Conservation (phyloP, 2,888 invertebrate genomes). For the Strigamia crassipes region DNA sequence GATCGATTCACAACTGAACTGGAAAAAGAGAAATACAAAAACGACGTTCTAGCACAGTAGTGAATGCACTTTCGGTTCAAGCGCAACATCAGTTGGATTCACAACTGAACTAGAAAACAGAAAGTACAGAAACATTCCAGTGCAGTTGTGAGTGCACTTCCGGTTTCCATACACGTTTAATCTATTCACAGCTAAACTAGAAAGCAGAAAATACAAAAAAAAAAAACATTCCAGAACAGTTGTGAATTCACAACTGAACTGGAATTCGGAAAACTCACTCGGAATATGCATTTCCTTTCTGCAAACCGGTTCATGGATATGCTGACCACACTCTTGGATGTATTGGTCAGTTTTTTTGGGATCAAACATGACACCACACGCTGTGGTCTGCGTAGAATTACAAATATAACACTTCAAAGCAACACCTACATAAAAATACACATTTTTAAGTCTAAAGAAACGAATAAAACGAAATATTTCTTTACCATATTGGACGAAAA, state of each 20-base stretch:
- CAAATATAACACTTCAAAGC: neutral
- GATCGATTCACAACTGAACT: neutral
- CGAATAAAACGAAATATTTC: neutral
- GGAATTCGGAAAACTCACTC: neutral
- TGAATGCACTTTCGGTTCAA: too few relatives aligned
- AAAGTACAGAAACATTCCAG: too few relatives aligned
- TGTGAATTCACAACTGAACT: neutral
- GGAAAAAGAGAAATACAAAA: too few relatives aligned
- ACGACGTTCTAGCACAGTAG: too few relatives aligned
- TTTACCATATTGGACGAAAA: neutral
- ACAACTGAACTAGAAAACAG: too few relatives aligned
- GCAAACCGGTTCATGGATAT: neutral
- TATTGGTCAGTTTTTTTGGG: neutral
- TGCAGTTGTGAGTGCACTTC: too few relatives aligned
- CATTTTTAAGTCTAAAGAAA: too few relatives aligned
- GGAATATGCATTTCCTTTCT: neutral
- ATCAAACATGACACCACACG: neutral
- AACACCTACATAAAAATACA: neutral
- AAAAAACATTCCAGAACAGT: too few relatives aligned
- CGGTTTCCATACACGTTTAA: too few relatives aligned
- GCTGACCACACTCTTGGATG: neutral
- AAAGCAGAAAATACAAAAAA: too few relatives aligned
- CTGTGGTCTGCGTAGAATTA: neutral
- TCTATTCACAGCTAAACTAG: too few relatives aligned
- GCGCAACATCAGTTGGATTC: too few relatives aligned